These are phyloP conservation scores for Gastrophryne carolinensis DNA, from an alignment of 2,797 vertebrate species.

Conservation along the genomic window DNA sequence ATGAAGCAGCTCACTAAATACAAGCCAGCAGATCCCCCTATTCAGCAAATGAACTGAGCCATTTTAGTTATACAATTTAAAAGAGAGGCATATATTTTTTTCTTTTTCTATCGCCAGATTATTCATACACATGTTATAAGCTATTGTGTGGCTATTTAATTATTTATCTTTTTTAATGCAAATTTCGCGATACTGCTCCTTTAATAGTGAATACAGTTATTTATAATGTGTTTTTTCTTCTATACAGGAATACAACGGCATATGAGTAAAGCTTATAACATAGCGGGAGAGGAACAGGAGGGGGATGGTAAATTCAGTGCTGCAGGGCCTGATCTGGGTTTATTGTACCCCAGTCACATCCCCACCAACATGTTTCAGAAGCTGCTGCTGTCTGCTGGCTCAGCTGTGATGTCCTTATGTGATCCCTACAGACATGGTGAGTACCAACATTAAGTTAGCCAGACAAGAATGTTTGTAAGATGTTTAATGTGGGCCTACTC, in stretches of 20 bases:
- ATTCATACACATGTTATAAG: too few relatives aligned
- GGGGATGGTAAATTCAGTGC: not conserved
- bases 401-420: slow-evolving; percentile 79
- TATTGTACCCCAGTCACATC: slow-evolving; percentile 85
- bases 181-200: not conserved
- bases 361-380: slow-evolving; percentile 83
- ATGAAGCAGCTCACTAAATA: too few relatives aligned
- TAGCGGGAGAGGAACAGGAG: not conserved
- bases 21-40: too few relatives aligned
- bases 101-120: too few relatives aligned
- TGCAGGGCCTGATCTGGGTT: slow-evolving; percentile 33
- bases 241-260: not conserved
- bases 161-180: too few relatives aligned
- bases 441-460: slow-evolving; percentile 7
- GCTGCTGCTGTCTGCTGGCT: slow-evolving; percentile 81
- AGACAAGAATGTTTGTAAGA: too few relatives aligned
- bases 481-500: too few relatives aligned
- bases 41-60: too few relatives aligned
- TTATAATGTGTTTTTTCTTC: not conserved
- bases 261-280: not conserved
- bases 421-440: slow-evolving; percentile 96
- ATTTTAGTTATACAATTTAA: too few relatives aligned
- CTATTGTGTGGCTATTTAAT: too few relatives aligned
- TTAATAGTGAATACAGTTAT: too few relatives aligned
- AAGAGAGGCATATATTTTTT: too few relatives aligned